Conservation (phyloP, 2,113 vertebrate species). For the Chionis minor region DNA sequence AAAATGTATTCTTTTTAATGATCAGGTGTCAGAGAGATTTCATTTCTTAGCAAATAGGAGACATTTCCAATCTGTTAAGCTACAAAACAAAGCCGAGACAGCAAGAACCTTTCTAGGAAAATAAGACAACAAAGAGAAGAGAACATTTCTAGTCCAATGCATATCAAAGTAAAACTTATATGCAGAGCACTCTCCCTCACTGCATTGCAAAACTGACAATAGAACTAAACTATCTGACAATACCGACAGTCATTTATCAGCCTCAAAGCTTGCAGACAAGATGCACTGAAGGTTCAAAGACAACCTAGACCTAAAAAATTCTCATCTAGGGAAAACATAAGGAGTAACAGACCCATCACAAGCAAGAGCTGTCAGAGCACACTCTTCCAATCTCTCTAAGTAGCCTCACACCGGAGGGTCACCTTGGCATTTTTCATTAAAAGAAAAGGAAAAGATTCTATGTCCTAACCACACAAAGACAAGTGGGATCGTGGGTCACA, state of each 20-base stretch:
- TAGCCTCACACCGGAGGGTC: not conserved
- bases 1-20: slow-evolving; percentile 16
- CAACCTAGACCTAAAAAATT: slow-evolving; percentile 13
- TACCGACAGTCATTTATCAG: not conserved
- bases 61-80: slow-evolving; percentile 2
- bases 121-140: not conserved
- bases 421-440: not conserved
- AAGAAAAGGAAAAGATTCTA: not conserved
- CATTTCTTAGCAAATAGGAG: not conserved
- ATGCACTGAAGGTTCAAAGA: not conserved
- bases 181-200: not conserved
- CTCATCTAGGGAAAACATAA: not conserved
- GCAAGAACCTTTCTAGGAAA: not conserved
- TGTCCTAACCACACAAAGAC: not conserved
- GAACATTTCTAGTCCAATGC: not conserved
- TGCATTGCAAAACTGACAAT: slow-evolving; percentile 4
- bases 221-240: not conserved
- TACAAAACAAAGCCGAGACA: slow-evolving; percentile 20
- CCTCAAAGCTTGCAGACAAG: not conserved
- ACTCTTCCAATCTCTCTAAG: not conserved
- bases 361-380: not conserved
- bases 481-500: not conserved
- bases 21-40: slow-evolving; percentile 37
- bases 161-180: not conserved
- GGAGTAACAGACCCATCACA: not conserved